Evolutionary conservation across 2,888 invertebrate species (phyloP), one percentile per base, ranked within the genome.

Genomic region (Trissoscelio sp.): DNA sequence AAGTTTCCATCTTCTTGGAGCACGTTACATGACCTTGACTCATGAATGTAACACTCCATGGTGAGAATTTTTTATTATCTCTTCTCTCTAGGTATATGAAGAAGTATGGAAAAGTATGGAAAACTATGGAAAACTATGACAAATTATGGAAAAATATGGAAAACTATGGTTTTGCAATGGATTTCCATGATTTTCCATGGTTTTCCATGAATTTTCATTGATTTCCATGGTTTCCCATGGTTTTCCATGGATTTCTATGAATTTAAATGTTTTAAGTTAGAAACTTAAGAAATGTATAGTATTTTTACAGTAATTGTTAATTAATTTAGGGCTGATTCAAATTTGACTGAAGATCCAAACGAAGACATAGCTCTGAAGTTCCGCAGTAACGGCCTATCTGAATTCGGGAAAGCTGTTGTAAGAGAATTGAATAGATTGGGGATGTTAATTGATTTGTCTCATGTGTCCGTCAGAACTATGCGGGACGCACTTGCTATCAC

Each of bases 1-100:
- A 12, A 94, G 94, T 87, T 94, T 94, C 87, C 94, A 95, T 88
- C 92, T 93, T 60, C 90, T 95, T 3, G 95, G 95, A 6, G 94
- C 94, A 12, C 92, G 95, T 28, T 93, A 95, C 86, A 93, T 95
- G 89, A 95, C 95, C 0, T 89, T 95, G 9, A 95, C 95, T 0
- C 94, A 95, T 86, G 94, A 93, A 86, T 95, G 95, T 88, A 94
- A 94, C 64, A 95, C 94, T 0, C 94, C 95, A 0, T 95, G 95
- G 95, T 93, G 88, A 88, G 91, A 77, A 16, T 12, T 11, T 34
- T 34, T 31, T n/a, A n/a, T n/a, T n/a, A n/a, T n/a, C n/a, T n/a
- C n/a, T n/a, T n/a, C n/a, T n/a, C n/a, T n/a, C n/a, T n/a, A n/a
- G n/a, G n/a, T n/a, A n/a, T n/a, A n/a, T n/a, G n/a, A n/a, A n/a